Conservation (phyloP, 2,888 invertebrate genomes). For the Lycaena phlaeas region DNA sequence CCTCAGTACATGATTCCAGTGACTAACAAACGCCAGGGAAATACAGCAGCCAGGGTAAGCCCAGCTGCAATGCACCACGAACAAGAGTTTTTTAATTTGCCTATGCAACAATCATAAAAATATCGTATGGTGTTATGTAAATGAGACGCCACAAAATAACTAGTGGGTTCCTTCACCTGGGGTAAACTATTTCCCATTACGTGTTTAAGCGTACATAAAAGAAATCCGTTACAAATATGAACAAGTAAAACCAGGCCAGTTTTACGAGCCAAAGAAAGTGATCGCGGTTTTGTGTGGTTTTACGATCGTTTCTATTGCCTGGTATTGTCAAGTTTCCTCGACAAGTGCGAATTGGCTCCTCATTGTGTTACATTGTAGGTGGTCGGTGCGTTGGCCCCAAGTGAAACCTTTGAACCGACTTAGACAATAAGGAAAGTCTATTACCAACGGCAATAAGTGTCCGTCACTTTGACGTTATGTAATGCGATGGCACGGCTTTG, state of each 20-base stretch:
- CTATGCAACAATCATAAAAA: too few relatives aligned
- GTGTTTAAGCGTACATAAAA: too few relatives aligned
- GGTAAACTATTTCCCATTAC: too few relatives aligned
- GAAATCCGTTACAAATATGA: neutral
- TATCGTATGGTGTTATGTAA: too few relatives aligned
- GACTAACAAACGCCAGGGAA: too few relatives aligned
- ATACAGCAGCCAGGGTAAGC: too few relatives aligned
- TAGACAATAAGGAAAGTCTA: slow-evolving; percentile 14
- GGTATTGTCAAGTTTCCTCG: slow-evolving; percentile 27
- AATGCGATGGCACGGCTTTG: slow-evolving; percentile 2
- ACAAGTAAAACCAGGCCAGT: neutral
- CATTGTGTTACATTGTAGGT: slow-evolving; percentile 22
- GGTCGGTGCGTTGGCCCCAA: slow-evolving; percentile 8
- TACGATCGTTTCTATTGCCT: slow-evolving; percentile 22
- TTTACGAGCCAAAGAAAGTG: slow-evolving; percentile 25
- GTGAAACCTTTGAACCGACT: slow-evolving; percentile 12
- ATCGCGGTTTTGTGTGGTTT: slow-evolving; percentile 17
- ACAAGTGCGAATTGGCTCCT: slow-evolving; percentile 20
- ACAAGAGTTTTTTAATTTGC: too few relatives aligned
- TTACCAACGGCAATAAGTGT: slow-evolving; percentile 11
- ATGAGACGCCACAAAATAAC: too few relatives aligned
- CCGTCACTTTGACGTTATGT: slow-evolving; percentile 9
- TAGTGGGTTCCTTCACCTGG: too few relatives aligned
- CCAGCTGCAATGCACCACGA: too few relatives aligned
- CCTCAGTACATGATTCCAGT: too few relatives aligned